Evolutionary conservation across 2,113 vertebrate species (phyloP), one percentile per base, ranked within the genome.

Genomic region (Gorsachius goisagi): DNA sequence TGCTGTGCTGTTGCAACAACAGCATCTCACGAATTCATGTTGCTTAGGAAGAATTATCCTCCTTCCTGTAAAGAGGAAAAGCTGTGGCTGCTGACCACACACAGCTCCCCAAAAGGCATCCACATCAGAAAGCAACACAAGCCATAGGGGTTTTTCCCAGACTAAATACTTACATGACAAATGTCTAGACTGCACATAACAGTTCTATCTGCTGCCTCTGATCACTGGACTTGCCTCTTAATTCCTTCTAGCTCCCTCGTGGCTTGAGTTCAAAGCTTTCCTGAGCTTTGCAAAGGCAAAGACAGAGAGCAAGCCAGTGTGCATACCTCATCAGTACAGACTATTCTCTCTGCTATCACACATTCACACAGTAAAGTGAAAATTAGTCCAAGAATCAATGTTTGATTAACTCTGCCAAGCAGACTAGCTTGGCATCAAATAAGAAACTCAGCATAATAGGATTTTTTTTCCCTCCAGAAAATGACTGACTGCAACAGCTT

Each of bases 401-500:
- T 90, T 81, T 96, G 90, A 97, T 92, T 94, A 95, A 97, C 91
- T 95, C 80, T 95, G 80, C 77, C 58, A 89, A 79, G 90, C 52
- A 87, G 68, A 91, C 49, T 90, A 90, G 79, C 69, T 92, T 11
- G 1, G 66, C 66, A 71, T 69, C 86, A 87, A 95, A 68, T 77
- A 83, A 96, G 76, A 91, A 95, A 69, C 58, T 84, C 77, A 89
- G 77, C 53, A 66, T 87, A 90, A 82, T 84, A 89, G 64, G 45
- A 53, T 56, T 86, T 68, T 59, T 62, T 72, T 49, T 17, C 44
- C 20, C 44, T 74, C 45, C 64, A 84, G 49, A 90, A 91, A 68
- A 95, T 55, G 52, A 89, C 76, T 44, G 76, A 64, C 56, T 89
- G 53, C 53, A 92, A 75, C 73, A 87, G 35, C 35, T 82, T 81